A percentile compares a stretch with the other conserved stretches of the same genome.
Evolutionary conservation across 2,113 vertebrate genomes (phyloP).

Genomic region (Phodopus roborovskii): DNA sequence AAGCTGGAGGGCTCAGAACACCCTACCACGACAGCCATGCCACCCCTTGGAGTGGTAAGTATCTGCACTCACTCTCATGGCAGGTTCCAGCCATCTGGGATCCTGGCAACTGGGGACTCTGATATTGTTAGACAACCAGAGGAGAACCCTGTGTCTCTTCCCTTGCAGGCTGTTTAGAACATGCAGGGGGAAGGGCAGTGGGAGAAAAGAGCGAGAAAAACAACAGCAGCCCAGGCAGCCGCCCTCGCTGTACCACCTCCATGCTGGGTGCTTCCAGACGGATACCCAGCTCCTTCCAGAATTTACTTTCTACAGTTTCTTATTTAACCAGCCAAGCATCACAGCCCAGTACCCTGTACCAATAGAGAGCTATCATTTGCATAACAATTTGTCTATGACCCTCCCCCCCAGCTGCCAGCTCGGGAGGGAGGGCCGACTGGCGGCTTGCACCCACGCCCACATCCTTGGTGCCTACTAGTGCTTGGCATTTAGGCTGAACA

Average conservation of each 20-base stretch:
- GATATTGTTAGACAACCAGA: background rate
- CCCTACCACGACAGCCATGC: background rate
- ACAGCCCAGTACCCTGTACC: background rate
- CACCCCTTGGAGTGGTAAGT: background rate
- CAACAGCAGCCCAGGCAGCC: background rate
- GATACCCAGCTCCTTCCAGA: background rate
- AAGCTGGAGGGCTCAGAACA: background rate
- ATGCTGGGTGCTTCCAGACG: background rate
- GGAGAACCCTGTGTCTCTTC: background rate
- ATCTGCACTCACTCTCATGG: background rate
- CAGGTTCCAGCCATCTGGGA: background rate
- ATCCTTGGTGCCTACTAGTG: background rate
- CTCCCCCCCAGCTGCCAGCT: background rate
- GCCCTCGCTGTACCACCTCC: background rate
- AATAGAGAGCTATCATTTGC: background rate
- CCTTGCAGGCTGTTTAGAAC: background rate
- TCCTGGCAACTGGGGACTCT: background rate
- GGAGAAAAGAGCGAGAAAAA: background rate
- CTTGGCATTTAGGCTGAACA: background rate
- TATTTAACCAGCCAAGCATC: background rate
- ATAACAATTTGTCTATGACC: background rate
- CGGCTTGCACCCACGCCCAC: background rate
- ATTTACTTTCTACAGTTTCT: background rate
- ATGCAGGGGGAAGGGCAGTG: background rate
- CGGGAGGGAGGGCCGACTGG: constrained; percentile 11